A percentile compares a stretch with the other conserved stretches of the same genome.
Evolutionary conservation across 2,888 invertebrate genomes (phyloP).

Genomic region (Autographa gamma): DNA sequence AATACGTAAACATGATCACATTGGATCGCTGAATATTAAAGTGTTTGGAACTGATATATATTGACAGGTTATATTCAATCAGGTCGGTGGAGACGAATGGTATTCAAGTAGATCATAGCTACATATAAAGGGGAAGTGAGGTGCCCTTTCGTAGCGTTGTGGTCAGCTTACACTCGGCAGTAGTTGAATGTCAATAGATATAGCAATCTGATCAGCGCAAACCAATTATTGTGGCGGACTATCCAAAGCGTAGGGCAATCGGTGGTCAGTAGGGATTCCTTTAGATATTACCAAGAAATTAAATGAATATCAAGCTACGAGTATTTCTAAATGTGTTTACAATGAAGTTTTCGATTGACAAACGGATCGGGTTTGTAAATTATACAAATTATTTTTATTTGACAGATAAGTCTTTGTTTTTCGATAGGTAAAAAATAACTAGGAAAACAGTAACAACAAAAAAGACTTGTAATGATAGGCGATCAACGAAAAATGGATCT

Average conservation of each 20-base stretch:
- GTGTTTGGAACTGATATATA: constrained; percentile 1
- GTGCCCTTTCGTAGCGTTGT: background rate
- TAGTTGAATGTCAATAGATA: background rate
- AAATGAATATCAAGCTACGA: too few relatives aligned
- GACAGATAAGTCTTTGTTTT: too few relatives aligned
- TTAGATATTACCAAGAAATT: background rate
- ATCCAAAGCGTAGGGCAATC: background rate
- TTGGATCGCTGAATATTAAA: constrained; percentile 1
- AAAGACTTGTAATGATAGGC: too few relatives aligned
- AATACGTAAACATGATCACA: background rate
- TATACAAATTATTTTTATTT: too few relatives aligned
- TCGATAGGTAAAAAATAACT: too few relatives aligned
- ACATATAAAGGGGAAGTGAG: background rate
- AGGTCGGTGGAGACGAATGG: background rate
- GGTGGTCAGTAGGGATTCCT: background rate
- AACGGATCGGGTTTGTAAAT: too few relatives aligned
- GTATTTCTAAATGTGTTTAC: too few relatives aligned
- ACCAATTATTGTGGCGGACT: background rate
- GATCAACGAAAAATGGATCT: too few relatives aligned
- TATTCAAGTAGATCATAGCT: background rate
- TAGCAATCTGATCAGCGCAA: constrained; percentile 1
- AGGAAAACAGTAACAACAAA: too few relatives aligned
- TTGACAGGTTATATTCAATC: background rate
- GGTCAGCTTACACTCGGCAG: background rate
- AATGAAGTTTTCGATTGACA: too few relatives aligned